phyloP scores from a whole-genome alignment of 2,888 invertebrate species.

The Acanthopleura granulata region DNA sequence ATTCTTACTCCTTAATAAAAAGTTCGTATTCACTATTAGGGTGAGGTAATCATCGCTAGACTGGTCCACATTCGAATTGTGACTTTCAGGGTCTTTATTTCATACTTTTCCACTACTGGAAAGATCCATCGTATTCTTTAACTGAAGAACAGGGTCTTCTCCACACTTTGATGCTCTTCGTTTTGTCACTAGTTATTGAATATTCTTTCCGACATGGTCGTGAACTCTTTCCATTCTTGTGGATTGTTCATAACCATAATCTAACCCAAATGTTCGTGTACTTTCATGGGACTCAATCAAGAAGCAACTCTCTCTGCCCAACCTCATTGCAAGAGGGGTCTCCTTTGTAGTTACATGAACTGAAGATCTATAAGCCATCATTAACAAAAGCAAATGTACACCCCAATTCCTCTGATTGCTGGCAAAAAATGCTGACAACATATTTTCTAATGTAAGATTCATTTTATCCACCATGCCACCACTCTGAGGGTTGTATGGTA shows the following conservation, averaged over 20 bases:
- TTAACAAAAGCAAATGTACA: constrained; percentile 24
- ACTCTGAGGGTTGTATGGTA: constrained; percentile 28
- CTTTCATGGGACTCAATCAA: background rate
- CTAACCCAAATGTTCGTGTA: background rate
- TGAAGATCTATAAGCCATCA: constrained; percentile 36
- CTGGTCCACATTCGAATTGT: too few species aligned
- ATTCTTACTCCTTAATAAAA: too few species aligned
- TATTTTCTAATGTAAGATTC: constrained; percentile 30
- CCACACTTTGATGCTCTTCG: constrained; percentile 17
- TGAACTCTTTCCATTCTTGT: constrained; percentile 20
- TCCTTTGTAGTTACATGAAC: constrained; percentile 30
- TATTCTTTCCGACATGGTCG: constrained; percentile 25
- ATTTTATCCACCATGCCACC: constrained; percentile 27
- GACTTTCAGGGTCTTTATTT: too few species aligned
- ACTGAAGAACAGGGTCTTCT: too few species aligned
- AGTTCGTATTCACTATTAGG: too few species aligned
- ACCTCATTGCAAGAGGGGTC: constrained; percentile 28
- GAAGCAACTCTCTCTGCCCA: constrained; percentile 25
- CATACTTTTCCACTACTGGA: too few species aligned
- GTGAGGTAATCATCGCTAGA: too few species aligned
- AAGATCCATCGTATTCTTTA: too few species aligned
- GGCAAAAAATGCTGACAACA: constrained; percentile 27
- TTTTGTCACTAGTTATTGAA: constrained; percentile 18
- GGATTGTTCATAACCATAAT: constrained; percentile 20
- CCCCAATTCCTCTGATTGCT: constrained; percentile 29